Evolutionary conservation across 2,797 vertebrate species (phyloP).

Genomic region (Helarctos malayanus): DNA sequence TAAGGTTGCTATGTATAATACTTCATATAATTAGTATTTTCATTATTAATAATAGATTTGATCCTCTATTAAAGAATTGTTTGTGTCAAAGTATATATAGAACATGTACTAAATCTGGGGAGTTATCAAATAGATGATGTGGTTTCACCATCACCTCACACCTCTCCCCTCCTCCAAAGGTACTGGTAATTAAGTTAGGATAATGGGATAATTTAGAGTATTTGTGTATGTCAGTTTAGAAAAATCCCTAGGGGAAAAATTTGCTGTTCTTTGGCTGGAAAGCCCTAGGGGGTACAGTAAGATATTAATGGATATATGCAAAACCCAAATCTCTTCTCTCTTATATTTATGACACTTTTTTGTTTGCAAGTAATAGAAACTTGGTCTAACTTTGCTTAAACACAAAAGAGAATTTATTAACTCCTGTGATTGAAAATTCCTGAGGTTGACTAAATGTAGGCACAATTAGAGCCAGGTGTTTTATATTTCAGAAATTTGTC

Average conservation of each 20-base stretch:
- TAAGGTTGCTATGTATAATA: not conserved
- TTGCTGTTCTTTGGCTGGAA: not conserved
- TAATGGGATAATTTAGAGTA: not conserved
- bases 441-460: not conserved
- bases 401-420: not conserved
- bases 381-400: conserved; percentile 19
- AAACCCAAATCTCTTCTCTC: not conserved
- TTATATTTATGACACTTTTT: not conserved
- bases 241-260: not conserved
- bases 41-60: conserved; percentile 32
- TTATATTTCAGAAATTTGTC: not conserved
- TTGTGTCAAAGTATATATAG: not conserved
- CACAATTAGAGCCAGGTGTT: not conserved
- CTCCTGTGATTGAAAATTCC: not conserved
- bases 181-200: not conserved
- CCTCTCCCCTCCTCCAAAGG: not conserved
- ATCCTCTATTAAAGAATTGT: not conserved
- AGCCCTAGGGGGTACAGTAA: not conserved
- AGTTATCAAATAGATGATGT: not conserved
- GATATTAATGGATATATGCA: not conserved
- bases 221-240: not conserved
- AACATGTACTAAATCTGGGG: not conserved
- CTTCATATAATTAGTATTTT: not conserved
- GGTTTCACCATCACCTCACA: not conserved
- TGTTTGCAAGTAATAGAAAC: conserved; percentile 47